Evolutionary conservation across 2,113 vertebrate species (phyloP).

Genomic region (Cebus imitator): DNA sequence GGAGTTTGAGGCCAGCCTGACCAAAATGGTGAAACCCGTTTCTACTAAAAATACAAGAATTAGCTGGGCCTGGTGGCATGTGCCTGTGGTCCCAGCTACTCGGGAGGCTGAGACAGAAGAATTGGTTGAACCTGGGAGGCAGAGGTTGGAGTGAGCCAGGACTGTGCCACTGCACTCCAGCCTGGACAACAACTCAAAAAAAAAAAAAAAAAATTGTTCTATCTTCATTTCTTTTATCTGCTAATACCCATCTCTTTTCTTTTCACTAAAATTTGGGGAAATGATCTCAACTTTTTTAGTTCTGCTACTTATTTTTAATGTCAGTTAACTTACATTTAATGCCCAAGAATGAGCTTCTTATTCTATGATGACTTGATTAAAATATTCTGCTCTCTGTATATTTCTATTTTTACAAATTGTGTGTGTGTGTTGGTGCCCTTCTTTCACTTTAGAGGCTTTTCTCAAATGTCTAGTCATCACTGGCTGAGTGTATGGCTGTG

Average conservation of each 20-base stretch:
- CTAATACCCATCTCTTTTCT: not conserved
- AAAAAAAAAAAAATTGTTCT: not conserved
- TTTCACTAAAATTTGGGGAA: not conserved
- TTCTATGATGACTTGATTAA: not conserved
- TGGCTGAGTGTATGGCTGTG: not conserved
- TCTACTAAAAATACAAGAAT: no score
- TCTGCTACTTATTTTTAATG: not conserved
- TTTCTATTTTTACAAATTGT: not conserved
- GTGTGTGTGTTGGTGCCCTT: not conserved
- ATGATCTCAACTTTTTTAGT: constrained; percentile 20
- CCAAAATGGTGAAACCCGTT: no score
- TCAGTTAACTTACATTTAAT: not conserved
- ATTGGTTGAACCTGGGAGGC: no score
- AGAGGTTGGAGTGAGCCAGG: no score
- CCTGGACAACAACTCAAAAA: no score
- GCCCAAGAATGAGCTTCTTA: not conserved
- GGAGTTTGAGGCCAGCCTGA: no score
- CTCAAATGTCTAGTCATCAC: not conserved
- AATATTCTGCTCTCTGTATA: not conserved
- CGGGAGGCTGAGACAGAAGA: no score
- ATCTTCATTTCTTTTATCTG: not conserved
- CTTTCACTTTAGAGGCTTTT: not conserved
- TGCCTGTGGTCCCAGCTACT: no score
- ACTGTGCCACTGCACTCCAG: no score
- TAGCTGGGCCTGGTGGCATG: no score